These are phyloP conservation scores for Polypterus senegalus DNA, from an alignment of 2,113 vertebrate species.

Conservation along the genomic window DNA sequence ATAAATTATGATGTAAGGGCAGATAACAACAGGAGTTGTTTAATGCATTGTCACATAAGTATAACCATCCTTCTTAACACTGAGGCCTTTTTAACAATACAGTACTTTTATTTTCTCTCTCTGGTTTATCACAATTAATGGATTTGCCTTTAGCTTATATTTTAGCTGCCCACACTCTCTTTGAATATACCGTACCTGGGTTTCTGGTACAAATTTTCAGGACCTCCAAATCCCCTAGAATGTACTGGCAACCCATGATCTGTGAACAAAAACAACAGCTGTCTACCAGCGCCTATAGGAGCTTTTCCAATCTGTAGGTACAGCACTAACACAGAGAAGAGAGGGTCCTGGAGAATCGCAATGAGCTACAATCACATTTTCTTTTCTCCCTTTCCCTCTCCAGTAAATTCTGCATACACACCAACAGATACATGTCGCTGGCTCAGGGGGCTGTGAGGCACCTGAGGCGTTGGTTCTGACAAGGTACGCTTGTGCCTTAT, in stretches of 20 bases:
- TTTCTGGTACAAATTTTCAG: conserved; percentile 26
- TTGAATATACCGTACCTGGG: conserved; percentile 23
- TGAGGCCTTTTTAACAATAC: too few relatives aligned
- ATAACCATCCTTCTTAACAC: too few relatives aligned
- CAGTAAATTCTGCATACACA: conserved; percentile 13
- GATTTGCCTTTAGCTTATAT: too few relatives aligned
- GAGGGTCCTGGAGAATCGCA: background rate
- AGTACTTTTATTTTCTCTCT: too few relatives aligned
- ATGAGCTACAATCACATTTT: background rate
- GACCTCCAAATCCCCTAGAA: conserved; percentile 20
- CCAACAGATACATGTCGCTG: conserved; percentile 19
- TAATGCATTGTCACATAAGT: too few relatives aligned
- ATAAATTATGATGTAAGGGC: too few relatives aligned
- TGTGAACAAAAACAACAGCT: conserved; percentile 3
- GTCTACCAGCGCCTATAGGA: too few relatives aligned
- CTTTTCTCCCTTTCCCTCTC: background rate
- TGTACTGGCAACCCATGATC: conserved; percentile 22
- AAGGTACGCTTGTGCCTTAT: conserved; percentile 42
- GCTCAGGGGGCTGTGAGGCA: conserved; percentile 31
- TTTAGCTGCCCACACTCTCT: too few relatives aligned
- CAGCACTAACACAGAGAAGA: background rate
- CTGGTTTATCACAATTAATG: too few relatives aligned
- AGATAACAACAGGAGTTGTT: too few relatives aligned
- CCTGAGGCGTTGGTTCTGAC: conserved; percentile 33
- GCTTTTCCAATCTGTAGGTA: background rate